Evolutionary conservation across 1,140 invertebrate species (phyloP), one percentile per base, ranked within the genome.

Genomic region (Heliconius himera): DNA sequence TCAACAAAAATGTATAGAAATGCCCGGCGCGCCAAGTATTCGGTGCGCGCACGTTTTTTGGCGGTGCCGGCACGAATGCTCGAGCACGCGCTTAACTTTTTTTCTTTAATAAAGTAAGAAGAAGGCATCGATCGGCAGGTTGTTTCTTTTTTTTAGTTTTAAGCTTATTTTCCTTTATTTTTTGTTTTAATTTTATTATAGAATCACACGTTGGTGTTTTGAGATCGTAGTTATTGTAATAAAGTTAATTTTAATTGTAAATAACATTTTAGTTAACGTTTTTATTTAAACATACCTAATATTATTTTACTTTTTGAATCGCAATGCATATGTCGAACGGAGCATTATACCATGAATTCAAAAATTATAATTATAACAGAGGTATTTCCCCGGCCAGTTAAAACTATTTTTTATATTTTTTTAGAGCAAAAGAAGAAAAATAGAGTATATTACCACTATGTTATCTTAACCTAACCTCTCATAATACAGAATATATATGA

Each of bases 61-160:
- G 90, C 88, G 88, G 88, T 87, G 79, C 86, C 87, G 90, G 78
- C 84, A 85, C 91, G 90, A 92, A 93, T 93, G 91, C 83, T 77
- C 73, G 87, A 87, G 91, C 91, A 93, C 92, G 92, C 91, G 92
- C 90, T 82, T 73, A 77, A 51, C 84, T 85, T 85, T 87, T 36
- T 88, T 87, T 84, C 80, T 83, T 85, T 85, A 83, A 81, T 81
- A 76, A 71, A 78, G 74, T 5, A 81, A 81, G 51, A 20, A 72
- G 76, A 38, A 22, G 90, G 85, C 89, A 90, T 22, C 33, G 90
- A 90, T 22, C 33, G 90, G 85, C 89, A 90, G 88, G 89, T 90
- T 89, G 84, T 85, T 86, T 77, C 70, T 88, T 85, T 74, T 88
- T 85, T 51, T 36, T 56, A 29, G 84, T 84, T 89, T 85, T 84